A percentile compares a stretch with the other conserved stretches of the same genome.
Conservation (phyloP, 2,113 vertebrate genomes). For the Gallinago undulata region DNA sequence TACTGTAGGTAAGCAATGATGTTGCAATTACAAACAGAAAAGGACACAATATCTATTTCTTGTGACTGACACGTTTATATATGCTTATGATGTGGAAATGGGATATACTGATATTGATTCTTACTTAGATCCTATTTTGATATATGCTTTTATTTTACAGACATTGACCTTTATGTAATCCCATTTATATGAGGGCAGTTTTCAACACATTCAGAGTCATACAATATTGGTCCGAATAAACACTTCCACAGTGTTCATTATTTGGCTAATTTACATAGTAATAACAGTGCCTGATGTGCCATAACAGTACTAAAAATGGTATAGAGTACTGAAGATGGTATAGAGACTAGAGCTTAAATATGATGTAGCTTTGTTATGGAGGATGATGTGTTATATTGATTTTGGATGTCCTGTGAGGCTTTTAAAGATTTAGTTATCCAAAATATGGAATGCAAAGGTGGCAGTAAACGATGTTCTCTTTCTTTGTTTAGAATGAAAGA, state of each 20-base stretch:
- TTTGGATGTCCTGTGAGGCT: background rate
- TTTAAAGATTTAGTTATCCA: background rate
- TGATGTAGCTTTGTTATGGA: constrained; percentile 16
- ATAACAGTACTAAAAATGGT: constrained; percentile 49
- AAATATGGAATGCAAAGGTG: background rate
- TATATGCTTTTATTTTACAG: constrained; percentile 68
- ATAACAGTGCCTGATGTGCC: constrained; percentile 48
- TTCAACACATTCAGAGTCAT: constrained; percentile 9
- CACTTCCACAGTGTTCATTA: constrained; percentile 56
- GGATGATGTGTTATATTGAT: background rate
- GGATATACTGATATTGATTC: constrained; percentile 54
- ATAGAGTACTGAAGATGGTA: constrained; percentile 37
- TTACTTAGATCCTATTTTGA: constrained; percentile 62
- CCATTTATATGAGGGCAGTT: constrained; percentile 56
- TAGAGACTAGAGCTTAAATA: constrained; percentile 50
- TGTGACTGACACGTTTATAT: constrained; percentile 49
- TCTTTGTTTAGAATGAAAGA: background rate
- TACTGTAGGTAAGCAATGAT: constrained; percentile 18
- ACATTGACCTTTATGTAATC: constrained; percentile 69
- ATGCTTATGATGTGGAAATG: constrained; percentile 43
- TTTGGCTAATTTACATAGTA: constrained; percentile 73
- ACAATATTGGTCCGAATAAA: constrained; percentile 65
- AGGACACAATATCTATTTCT: constrained; percentile 16
- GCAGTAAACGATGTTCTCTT: background rate
- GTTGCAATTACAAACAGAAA: constrained; percentile 37